Evolutionary conservation across 2,888 invertebrate species (phyloP).

Genomic region (Panzeria rudis): DNA sequence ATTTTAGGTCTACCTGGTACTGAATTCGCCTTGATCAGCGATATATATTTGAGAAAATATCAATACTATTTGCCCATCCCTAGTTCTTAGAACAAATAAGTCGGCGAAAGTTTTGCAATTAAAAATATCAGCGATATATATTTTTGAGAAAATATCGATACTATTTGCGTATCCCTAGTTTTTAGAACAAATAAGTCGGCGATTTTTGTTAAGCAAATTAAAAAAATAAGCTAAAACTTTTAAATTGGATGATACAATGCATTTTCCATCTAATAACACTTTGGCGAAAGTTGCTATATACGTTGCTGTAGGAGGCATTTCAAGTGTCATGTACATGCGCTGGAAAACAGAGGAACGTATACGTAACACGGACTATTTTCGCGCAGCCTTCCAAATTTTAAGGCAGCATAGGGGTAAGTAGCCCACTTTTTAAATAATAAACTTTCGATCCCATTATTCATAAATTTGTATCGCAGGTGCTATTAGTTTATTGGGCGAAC

Average conservation of each 20-base stretch:
- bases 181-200: no score
- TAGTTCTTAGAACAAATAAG: no score
- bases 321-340: constrained; percentile 82
- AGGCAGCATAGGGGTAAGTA: constrained; percentile 80
- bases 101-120: no score
- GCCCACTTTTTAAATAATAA: not conserved
- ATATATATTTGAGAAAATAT: no score
- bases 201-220: no score
- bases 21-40: no score
- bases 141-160: no score
- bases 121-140: no score
- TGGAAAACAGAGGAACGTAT: constrained; percentile 85
- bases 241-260: constrained; percentile 68
- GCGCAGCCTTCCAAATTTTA: constrained; percentile 86
- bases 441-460: not conserved
- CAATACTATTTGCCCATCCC: no score
- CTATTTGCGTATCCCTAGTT: no score
- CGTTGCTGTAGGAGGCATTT: constrained; percentile 85
- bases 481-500: constrained; percentile 88
- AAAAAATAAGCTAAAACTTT: constrained; percentile 14
- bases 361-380: constrained; percentile 86
- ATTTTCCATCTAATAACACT: constrained; percentile 84
- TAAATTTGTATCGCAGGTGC: constrained; percentile 84
- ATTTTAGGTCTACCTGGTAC: no score
- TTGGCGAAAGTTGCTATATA: constrained; percentile 87